Percentiles rank a stretch among this genome's conserved stretches.
phyloP scores from a whole-genome alignment of 2,888 invertebrate species.

The Tenthredo scrophulariae region DNA sequence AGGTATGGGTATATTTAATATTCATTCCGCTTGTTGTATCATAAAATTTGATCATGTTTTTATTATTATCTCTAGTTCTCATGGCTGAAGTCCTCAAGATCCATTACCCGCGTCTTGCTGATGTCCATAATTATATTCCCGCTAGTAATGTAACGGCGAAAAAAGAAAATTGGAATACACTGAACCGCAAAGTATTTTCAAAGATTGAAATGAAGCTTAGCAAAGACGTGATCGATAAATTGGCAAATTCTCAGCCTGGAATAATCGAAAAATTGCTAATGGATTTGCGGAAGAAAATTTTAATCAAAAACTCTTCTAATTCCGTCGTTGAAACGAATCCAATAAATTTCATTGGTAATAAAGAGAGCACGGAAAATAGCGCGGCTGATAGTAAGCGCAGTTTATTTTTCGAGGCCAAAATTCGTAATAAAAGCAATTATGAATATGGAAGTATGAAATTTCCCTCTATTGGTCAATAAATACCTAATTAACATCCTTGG shows the following conservation, averaged over 20 bases:
- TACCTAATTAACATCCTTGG: not conserved
- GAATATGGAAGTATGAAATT: not conserved
- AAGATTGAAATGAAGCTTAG: slow-evolving; percentile 82
- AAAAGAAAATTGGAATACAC: slow-evolving; percentile 86
- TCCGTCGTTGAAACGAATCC: slow-evolving; percentile 67
- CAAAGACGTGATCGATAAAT: slow-evolving; percentile 81
- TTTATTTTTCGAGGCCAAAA: not conserved
- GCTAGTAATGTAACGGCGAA: slow-evolving; percentile 84
- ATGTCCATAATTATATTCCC: slow-evolving; percentile 87
- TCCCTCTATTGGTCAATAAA: not conserved
- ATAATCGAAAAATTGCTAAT: slow-evolving; percentile 83
- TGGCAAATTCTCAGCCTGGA: slow-evolving; percentile 81
- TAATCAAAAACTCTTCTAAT: not conserved
- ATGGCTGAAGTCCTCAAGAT: slow-evolving; percentile 85
- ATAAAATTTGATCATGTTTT: not conserved
- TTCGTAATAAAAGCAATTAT: not conserved
- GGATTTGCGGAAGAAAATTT: slow-evolving; percentile 66
- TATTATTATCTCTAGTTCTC: slow-evolving; percentile 78
- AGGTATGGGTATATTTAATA: slow-evolving; percentile 75
- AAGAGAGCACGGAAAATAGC: not conserved
- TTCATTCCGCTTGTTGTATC: not conserved
- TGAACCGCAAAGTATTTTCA: slow-evolving; percentile 86
- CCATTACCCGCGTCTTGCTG: slow-evolving; percentile 85
- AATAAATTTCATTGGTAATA: not conserved
- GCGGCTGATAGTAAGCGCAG: not conserved